phyloP scores from a whole-genome alignment of 2,113 vertebrate species.

The Microcebus tavaratra region DNA sequence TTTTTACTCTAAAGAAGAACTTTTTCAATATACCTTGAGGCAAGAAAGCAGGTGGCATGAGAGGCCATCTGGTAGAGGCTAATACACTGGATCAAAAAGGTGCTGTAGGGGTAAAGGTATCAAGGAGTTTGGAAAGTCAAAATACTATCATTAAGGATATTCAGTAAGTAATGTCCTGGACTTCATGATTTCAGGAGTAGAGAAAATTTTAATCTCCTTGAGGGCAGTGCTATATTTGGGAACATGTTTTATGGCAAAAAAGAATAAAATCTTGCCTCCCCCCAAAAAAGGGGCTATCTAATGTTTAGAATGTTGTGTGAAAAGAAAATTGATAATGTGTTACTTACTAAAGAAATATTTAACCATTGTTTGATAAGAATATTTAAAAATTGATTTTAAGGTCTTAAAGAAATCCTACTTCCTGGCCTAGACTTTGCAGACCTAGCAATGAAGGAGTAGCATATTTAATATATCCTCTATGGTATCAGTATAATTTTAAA shows the following conservation, averaged over 20 bases:
- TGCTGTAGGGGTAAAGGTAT: not conserved
- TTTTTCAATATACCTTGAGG: conserved; percentile 2
- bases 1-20: not conserved
- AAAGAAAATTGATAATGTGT: not conserved
- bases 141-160: not conserved
- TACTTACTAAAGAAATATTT: not conserved
- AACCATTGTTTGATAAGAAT: not conserved
- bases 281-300: not conserved
- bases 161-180: not conserved
- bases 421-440: not conserved
- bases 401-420: not conserved
- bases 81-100: not conserved
- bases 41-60: not conserved
- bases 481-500: not conserved
- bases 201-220: not conserved
- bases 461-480: not conserved
- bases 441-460: not conserved
- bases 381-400: not conserved
- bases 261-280: not conserved
- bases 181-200: not conserved
- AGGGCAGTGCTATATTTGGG: not conserved
- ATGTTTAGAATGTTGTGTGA: not conserved
- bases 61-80: not conserved
- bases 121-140: not conserved
- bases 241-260: not conserved